phyloP scores from a whole-genome alignment of 30 jellyfish, hydroid and myxozoan species.

The Aurelia sp. region DNA sequence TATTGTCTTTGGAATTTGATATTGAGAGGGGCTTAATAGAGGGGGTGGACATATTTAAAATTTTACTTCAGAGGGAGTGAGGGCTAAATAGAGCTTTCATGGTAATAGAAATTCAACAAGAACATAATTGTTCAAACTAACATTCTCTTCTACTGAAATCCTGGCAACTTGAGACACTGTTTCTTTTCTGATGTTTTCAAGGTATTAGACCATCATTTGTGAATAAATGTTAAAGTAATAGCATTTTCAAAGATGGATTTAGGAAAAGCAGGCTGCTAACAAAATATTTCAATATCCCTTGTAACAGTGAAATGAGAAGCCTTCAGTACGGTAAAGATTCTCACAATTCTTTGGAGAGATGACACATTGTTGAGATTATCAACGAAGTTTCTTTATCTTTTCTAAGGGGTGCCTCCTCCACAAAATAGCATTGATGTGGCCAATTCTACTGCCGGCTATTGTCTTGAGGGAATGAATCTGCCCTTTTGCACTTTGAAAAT shows the following conservation, averaged over 20 bases:
- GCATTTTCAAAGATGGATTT: conserved; percentile 18
- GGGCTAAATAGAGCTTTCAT: no score
- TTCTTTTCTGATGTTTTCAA: conserved; percentile 6
- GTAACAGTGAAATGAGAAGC: not conserved
- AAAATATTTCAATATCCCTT: not conserved
- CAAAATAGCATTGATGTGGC: not conserved
- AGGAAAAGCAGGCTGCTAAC: conserved; percentile 14
- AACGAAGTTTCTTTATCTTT: conserved; percentile 2
- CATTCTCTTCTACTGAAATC: not conserved
- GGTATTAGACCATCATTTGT: conserved; percentile 23
- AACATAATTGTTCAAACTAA: not conserved
- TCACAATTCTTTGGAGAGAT: not conserved
- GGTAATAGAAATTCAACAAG: conserved; percentile 14
- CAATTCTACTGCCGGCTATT: conserved; percentile 20
- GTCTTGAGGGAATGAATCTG: conserved; percentile 13
- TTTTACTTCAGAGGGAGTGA: no score
- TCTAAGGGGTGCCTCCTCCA: not conserved
- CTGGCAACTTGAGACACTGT: conserved; percentile 19
- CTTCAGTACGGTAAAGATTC: not conserved
- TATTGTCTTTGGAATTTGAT: no score
- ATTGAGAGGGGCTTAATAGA: no score
- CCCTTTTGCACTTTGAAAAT: not conserved
- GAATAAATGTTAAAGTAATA: conserved; percentile 8
- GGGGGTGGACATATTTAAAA: no score
- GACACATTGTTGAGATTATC: not conserved